Conservation (phyloP, 2,888 invertebrate genomes). For the Halictus quadricinctus region DNA sequence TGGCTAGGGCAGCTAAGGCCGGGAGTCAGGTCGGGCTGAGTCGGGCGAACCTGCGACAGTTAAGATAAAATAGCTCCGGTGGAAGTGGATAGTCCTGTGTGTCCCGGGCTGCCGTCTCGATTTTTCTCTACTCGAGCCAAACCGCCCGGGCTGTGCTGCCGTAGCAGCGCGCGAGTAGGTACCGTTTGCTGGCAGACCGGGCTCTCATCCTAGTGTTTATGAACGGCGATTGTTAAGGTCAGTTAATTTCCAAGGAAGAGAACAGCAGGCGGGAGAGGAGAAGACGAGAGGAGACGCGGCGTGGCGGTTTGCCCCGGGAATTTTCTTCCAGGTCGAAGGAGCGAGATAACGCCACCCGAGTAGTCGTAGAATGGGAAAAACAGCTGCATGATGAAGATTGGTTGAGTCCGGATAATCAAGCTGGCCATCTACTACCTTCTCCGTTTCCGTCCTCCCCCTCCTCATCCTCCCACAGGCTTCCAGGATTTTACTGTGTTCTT, state of each 20-base stretch:
- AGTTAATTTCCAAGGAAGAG: constrained; percentile 58
- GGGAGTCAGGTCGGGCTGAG: constrained; percentile 56
- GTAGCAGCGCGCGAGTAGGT: neutral
- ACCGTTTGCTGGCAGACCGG: neutral
- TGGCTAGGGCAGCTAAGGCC: constrained; percentile 42
- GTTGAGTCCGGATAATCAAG: constrained; percentile 67
- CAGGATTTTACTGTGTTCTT: constrained; percentile 16
- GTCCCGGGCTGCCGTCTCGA: constrained; percentile 51
- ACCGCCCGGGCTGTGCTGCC: neutral
- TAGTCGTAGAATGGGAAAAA: constrained; percentile 62
- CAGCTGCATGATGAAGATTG: constrained; percentile 70
- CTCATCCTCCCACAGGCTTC: neutral
- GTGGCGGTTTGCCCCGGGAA: constrained; percentile 33
- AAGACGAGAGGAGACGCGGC: constrained; percentile 27
- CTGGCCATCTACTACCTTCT: constrained; percentile 42
- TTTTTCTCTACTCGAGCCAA: constrained; percentile 54
- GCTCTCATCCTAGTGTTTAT: constrained; percentile 55
- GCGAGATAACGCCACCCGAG: constrained; percentile 51
- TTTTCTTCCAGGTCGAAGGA: constrained; percentile 56
- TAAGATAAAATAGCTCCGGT: constrained; percentile 73
- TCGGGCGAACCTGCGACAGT: constrained; percentile 70
- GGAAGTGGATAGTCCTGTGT: constrained; percentile 71
- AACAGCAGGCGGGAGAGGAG: neutral
- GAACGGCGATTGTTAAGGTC: constrained; percentile 60
- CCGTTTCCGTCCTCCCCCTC: constrained; percentile 7